These are phyloP conservation scores for Piprites chloris DNA, from an alignment of 2,113 vertebrate species.

Conservation along the genomic window DNA sequence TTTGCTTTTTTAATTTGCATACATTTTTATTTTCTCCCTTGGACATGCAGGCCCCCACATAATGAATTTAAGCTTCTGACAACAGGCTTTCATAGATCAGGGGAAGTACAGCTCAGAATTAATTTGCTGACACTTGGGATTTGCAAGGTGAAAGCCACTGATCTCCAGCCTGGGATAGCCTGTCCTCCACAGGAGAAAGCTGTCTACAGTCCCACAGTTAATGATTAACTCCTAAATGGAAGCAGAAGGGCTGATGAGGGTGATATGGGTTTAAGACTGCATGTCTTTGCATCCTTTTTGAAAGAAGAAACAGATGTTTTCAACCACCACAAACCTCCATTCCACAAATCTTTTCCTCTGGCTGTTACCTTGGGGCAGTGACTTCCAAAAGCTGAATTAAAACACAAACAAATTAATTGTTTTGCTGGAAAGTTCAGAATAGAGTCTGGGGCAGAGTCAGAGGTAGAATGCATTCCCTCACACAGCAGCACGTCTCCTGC, in stretches of 20 bases:
- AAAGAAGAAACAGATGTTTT: slow-evolving; percentile 35
- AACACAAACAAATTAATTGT: neutral
- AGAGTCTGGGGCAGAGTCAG: neutral
- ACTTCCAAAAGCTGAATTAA: neutral
- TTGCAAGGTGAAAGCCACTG: neutral
- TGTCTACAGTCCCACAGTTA: neutral
- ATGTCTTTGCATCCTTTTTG: neutral
- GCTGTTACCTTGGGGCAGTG: neutral
- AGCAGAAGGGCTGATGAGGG: neutral
- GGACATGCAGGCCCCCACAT: neutral
- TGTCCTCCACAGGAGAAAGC: neutral
- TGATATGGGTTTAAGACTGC: neutral
- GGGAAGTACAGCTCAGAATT: neutral
- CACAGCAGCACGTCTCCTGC: neutral
- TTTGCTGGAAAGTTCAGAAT: neutral
- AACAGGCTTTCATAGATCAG: neutral
- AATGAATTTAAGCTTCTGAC: neutral
- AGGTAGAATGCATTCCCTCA: neutral
- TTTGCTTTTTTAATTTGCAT: neutral
- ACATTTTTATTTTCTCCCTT: neutral
- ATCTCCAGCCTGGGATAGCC: neutral
- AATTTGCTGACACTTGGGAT: neutral
- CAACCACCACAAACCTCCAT: neutral
- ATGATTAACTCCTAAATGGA: neutral
- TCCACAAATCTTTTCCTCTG: neutral